Base-by-base conservation (phyloP, 2,113 vertebrate genomes). In the Mungos mungo region DNA sequence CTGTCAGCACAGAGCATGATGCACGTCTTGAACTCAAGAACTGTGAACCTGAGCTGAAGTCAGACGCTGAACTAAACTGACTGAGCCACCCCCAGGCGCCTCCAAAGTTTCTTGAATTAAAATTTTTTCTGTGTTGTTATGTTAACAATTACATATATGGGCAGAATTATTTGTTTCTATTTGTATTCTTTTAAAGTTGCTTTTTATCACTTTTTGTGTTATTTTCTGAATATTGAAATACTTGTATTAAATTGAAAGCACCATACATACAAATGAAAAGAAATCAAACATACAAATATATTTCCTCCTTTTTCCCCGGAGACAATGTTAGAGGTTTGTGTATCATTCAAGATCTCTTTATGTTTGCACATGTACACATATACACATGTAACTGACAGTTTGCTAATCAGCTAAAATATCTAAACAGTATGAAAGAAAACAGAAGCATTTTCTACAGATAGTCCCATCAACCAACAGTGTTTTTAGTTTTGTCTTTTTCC, bases 401-500 rank as follows among this genome's bases (percentile, higher is more conserved):
- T 88, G 31, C 33, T 88, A 54, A 91, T 68, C 57, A 60, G 41
- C 35, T 52, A 38, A 93, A 80, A 52, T 69, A 31, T 52, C 81
- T 71, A 69, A 93, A 68, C 76, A 3, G 21, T 57, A 27, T 81
- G 60, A 85, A 57, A 87, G 35, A 68, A n/a, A 65, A 80, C 14
- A 29, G 47, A 74, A 69, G 19, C 13, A 31, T 83, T 81, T 96
- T 87, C 38, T 81, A 16, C 50, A 69, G 31, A 15, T 74, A n/a
- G 16, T 54, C 2, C 31, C 6, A 4, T 25, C 35, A 27, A 35
- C 23, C 11, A 77, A 50, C 27, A 45, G 3, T 65, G 27, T 11
- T 90, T 92, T 90, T 45, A 60, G n/a, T 86, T 84, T 71, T 69
- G 29, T 74, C 27, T 45, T 54, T 96, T 95, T 93, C n/a, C 15